Conservation (phyloP, 1,140 invertebrate genomes). For the Lineus longissimus region DNA sequence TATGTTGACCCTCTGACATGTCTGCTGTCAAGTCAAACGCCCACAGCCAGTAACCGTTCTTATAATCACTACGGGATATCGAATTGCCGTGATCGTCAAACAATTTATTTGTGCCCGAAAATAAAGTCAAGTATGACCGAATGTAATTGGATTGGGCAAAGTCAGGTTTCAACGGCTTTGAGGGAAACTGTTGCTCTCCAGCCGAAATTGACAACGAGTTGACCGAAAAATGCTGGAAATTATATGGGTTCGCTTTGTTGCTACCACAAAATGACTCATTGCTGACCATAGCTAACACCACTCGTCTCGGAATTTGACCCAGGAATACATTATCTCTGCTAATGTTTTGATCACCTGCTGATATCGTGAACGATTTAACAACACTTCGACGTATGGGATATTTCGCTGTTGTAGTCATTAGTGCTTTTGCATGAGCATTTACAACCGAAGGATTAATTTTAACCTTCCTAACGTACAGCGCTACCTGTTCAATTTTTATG, state of each 20-base stretch:
- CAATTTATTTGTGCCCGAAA: neutral
- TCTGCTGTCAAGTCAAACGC: neutral
- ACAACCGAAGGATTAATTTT: neutral
- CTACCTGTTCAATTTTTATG: neutral
- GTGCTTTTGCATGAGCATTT: neutral
- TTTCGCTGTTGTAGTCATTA: neutral
- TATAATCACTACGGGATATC: neutral
- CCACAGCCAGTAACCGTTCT: neutral
- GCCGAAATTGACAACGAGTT: neutral
- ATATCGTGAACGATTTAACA: neutral
- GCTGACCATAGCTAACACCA: neutral
- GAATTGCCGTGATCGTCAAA: neutral
- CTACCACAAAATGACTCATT: neutral
- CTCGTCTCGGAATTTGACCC: neutral
- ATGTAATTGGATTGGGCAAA: neutral
- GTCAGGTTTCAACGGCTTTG: neutral
- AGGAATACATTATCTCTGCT: neutral
- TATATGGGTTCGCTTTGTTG: neutral
- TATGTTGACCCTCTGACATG: neutral
- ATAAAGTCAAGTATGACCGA: neutral
- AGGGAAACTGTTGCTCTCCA: neutral
- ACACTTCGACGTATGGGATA: neutral
- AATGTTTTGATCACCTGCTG: neutral
- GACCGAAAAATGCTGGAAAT: neutral
- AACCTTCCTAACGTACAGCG: neutral